Percentiles rank a stretch among this genome's conserved stretches.
Evolutionary conservation across 2,888 invertebrate species (phyloP).

Genomic region (Melipona beecheii): DNA sequence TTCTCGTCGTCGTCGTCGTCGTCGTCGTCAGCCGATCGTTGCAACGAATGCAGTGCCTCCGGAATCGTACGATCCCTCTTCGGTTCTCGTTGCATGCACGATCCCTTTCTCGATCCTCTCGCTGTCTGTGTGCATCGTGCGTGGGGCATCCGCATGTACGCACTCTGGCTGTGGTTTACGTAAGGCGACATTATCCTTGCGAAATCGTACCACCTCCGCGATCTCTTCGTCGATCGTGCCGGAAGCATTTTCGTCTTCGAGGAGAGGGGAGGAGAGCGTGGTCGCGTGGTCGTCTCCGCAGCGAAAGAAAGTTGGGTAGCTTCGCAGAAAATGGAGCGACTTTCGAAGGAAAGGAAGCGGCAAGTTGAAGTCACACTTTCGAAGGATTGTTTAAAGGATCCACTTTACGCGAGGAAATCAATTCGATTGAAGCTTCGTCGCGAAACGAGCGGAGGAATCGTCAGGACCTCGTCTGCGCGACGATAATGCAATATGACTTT

Average conservation of each 20-base stretch:
- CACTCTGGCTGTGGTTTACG: constrained; percentile 65
- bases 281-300: not conserved
- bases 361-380: not conserved
- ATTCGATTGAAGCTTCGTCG: not conserved
- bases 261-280: not conserved
- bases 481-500: not conserved
- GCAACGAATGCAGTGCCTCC: constrained; percentile 43
- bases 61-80: not conserved
- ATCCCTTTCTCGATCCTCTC: constrained; percentile 15
- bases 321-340: not conserved
- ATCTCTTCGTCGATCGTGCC: constrained; percentile 31
- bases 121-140: constrained; percentile 28
- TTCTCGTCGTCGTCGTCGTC: constrained; percentile 28
- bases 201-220: constrained; percentile 61
- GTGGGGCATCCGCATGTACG: constrained; percentile 60
- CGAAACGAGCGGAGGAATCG: not conserved
- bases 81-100: not conserved
- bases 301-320: not conserved
- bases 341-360: not conserved
- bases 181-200: constrained; percentile 66
- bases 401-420: not conserved
- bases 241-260: constrained; percentile 16
- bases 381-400: not conserved
- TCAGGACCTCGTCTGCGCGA: not conserved
- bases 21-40: constrained; percentile 44